Base-by-base conservation (phyloP, 2,888 invertebrate species). In the Ophion slaviceki region DNA sequence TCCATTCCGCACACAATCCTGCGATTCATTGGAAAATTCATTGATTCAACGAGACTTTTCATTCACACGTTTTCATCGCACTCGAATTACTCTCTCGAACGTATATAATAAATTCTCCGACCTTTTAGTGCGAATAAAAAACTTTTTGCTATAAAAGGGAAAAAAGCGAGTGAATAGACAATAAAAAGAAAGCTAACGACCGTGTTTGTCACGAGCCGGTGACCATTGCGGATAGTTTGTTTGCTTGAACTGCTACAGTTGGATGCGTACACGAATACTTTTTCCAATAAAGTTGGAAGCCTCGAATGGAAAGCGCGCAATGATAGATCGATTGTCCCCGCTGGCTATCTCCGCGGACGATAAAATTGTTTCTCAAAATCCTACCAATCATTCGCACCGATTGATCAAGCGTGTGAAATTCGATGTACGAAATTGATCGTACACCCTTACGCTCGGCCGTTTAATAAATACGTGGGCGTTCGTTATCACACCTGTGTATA, bases 261-360 rank as follows among this genome's bases (percentile, higher is more conserved):
- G 74, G 57, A 20, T 79, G 40, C 14, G 66, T 53, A 28, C 32
- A 64, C 62, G 28, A 68, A 74, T 84, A 67, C 61, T 62, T 81
- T 74, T 32, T 32, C 32, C 32, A 32, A 32, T 32, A 32, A 32
- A 32, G 32, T 32, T 32, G 32, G 32, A 32, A 32, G 32, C 32
- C 32, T 32, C 32, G 32, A 32, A 32, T 32, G 32, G 32, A 32
- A 4, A 32, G 32, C 81, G 7, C 77, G 57, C 32, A 61, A 36
- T 72, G 72, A 82, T 82, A 53, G 82, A 82, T 72, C 20, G 72
- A 61, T 78, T 45, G 74, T 53, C 47, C 32, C 64, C 36, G 53
- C 28, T 77, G 76, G 36, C 67, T 47, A 32, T 32, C 32, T 62
- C 40, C 8, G 40, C 28, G 36, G 32, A 66, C 61, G 71, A 59